Evolutionary conservation across 2,797 vertebrate genomes (phyloP), one percentile per base, ranked within the genome.

Genomic region (Rallus crepitans): DNA sequence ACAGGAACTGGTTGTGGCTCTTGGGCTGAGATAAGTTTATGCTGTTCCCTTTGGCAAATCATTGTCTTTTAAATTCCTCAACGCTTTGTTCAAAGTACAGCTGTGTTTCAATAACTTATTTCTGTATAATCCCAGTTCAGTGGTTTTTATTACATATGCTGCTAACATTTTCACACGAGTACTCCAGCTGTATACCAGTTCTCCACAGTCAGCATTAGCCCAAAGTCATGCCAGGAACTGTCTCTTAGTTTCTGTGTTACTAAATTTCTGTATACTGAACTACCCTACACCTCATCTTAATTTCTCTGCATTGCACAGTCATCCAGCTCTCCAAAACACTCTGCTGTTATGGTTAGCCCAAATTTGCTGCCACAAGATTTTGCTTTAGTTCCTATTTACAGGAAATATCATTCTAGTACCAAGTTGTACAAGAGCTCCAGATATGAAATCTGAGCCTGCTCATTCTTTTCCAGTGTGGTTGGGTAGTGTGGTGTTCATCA

Each of bases 51-150:
- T 94, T 95, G 86, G 94, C 94, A 94, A 95, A 95, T 95, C 63
- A 33, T 93, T 90, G 91, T 95, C 86, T 96, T 94, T 93, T 69
- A 78, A 93, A 95, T 90, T 92, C 88, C 75, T 82, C 88, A 64
- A 73, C 0, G 23, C 86, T 93, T 80, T 95, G 93, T 94, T 94
- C 93, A 59, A 97, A 94, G 90, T 95, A 82, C 90, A 95, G 88
- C 95, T 94, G 94, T 94, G 83, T 92, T 95, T 97, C 96, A 96
- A 78, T 75, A 93, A 92, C 88, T 95, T 91, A 75, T 92, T 90
- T 94, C 88, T 95, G 86, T 87, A 77, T 85, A 80, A 92, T 94
- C 94, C 64, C 78, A 95, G 48, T 59, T 92, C 40, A 42, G 91
- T 91, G 86, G 78, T 40, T 87, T 95, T 90, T 90, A 68, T 89